Evolutionary conservation across 2,888 invertebrate species (phyloP), one percentile per base, ranked within the genome.

Genomic region (Thymelicus acteon): DNA sequence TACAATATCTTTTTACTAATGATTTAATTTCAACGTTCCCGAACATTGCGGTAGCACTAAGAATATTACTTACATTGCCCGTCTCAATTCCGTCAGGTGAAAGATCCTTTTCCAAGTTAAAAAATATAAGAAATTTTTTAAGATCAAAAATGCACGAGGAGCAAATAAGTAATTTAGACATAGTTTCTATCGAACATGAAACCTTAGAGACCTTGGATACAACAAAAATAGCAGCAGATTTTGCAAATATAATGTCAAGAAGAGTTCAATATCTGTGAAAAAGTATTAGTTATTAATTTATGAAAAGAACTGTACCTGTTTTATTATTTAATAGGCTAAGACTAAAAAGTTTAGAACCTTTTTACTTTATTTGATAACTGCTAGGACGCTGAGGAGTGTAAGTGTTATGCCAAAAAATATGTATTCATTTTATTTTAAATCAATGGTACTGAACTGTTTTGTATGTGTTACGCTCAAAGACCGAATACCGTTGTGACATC

Each of bases 21-120:
- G 52, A 48, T 7, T 48, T 48, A 48, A 48, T 48, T 48, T 48
- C 12, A 48, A 48, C 57, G 57, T 62, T 60, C 52, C 71, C 57
- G 60, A 66, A 71, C 65, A 72, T 31, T 48, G 44, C 52, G 60
- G 68, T 68, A 67, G 64, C 47, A 44, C 60, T 68, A 31, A 64
- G 62, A 6, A 68, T 68, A 54, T 67, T 60, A 57, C 10, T 60
- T 48, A 72, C 60, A 60, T 19, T 63, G 54, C 62, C 57, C 19
- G 72, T 64, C 54, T 63, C 52, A 68, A 52, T 68, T 60, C 64
- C 64, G 67, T 57, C 62, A 65, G 64, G 68, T 64, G 60, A 72
- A 65, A 72, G 49, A 66, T 49, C 52, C 3, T 63, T 70, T 71
- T 71, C 67, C 40, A 71, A 71, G 62, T 73, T 64, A 71, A 73